Percentiles rank a stretch among this genome's conserved stretches.
Conservation (phyloP, 1,140 invertebrate genomes). For the Leptinotarsa lineolata region DNA sequence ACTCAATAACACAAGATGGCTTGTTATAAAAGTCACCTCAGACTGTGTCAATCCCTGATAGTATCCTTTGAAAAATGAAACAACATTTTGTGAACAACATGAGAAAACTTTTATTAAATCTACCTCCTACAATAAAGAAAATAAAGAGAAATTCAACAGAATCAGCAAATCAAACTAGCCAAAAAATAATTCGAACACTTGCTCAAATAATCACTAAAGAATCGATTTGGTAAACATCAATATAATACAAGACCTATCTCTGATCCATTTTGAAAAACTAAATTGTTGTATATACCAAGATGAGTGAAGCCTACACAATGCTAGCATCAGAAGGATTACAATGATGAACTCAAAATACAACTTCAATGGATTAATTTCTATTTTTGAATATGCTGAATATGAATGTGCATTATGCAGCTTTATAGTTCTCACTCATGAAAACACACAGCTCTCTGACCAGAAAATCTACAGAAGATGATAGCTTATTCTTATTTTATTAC, state of each 20-base stretch:
- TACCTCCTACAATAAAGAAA: constrained; percentile 36
- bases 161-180: constrained; percentile 29
- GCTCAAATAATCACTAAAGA: constrained; percentile 37
- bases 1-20: too few relatives aligned
- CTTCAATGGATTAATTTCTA: neutral
- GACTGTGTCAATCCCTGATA: too few relatives aligned
- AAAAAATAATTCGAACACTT: constrained; percentile 26
- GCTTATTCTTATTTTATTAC: constrained; percentile 29
- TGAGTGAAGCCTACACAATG: neutral
- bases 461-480: neutral
- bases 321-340: neutral
- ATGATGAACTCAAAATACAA: neutral
- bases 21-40: too few relatives aligned
- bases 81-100: constrained; percentile 31
- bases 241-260: constrained; percentile 29
- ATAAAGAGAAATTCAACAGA: constrained; percentile 24
- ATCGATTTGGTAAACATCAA: constrained; percentile 39
- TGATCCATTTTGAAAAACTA: constrained; percentile 27
- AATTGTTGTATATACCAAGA: constrained; percentile 16
- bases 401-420: neutral
- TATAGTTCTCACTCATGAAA: neutral
- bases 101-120: constrained; percentile 42
- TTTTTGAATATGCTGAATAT: neutral
- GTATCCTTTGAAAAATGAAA: neutral
- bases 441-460: neutral